phyloP scores from a whole-genome alignment of 2,888 invertebrate genomes.

The Drosophila emarginata region DNA sequence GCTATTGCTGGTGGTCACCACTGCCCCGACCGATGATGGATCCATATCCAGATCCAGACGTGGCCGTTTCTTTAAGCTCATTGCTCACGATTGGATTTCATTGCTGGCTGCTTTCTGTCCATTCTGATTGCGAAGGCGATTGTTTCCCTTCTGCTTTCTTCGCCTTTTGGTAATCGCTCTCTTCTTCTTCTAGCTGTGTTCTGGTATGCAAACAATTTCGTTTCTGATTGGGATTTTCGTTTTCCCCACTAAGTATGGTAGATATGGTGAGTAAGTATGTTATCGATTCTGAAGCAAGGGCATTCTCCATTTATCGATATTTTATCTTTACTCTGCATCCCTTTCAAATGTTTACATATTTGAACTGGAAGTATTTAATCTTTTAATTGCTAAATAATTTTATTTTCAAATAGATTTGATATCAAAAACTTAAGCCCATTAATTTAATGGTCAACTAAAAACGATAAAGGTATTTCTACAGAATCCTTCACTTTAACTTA shows the following conservation, averaged over 20 bases:
- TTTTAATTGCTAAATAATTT: too few species aligned
- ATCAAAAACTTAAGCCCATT: too few species aligned
- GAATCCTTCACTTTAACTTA: not conserved
- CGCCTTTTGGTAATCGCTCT: not conserved
- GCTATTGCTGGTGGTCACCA: conserved; percentile 2
- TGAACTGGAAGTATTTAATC: too few species aligned
- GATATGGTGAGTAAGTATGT: not conserved
- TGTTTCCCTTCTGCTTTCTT: not conserved
- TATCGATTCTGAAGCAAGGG: not conserved
- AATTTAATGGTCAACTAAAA: too few species aligned
- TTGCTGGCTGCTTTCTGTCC: not conserved
- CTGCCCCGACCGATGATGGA: conserved; percentile 24
- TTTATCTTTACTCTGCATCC: too few species aligned
- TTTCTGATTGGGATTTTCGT: not conserved
- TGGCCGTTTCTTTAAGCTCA: conserved; percentile 67
- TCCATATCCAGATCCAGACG: conserved; percentile 61
- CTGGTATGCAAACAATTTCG: conserved; percentile 4
- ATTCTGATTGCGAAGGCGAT: conserved; percentile 2
- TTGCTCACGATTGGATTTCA: conserved; percentile 27
- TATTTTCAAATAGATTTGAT: too few species aligned
- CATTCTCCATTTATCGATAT: too few species aligned
- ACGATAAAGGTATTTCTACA: not conserved
- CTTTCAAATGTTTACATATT: too few species aligned
- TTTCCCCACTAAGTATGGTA: not conserved
- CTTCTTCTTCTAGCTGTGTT: not conserved